A percentile compares a stretch with the other conserved stretches of the same genome.
phyloP scores from a whole-genome alignment of 2,888 invertebrate genomes.

The Polylopha cassiicola region DNA sequence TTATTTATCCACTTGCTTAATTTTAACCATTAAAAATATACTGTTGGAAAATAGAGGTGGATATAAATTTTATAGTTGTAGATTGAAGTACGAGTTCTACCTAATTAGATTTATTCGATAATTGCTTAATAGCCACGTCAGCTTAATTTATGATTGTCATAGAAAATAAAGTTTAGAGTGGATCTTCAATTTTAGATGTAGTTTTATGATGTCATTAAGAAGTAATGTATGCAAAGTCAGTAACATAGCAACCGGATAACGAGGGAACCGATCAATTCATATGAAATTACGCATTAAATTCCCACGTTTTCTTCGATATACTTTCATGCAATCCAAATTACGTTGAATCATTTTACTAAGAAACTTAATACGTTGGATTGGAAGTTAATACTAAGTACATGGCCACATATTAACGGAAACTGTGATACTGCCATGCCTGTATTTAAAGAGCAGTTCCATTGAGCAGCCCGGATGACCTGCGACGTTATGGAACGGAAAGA shows the following conservation, averaged over 20 bases:
- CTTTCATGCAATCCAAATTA: slow-evolving; percentile 45
- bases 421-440: not conserved
- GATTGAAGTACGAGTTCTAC: too few relatives aligned
- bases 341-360: slow-evolving; percentile 34
- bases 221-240: too few relatives aligned
- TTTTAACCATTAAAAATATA: too few relatives aligned
- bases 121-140: too few relatives aligned
- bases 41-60: too few relatives aligned
- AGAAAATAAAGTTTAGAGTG: too few relatives aligned
- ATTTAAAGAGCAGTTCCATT: slow-evolving; percentile 2
- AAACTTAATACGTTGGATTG: slow-evolving; percentile 35
- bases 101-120: too few relatives aligned
- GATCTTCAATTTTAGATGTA: too few relatives aligned
- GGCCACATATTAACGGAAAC: not conserved
- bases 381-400: not conserved
- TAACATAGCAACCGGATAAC: not conserved
- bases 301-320: slow-evolving; percentile 21
- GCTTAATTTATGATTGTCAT: too few relatives aligned
- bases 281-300: slow-evolving; percentile 12
- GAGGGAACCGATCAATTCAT: slow-evolving; percentile 2
- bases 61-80: too few relatives aligned
- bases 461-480: not conserved
- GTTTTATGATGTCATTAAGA: too few relatives aligned
- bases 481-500: slow-evolving; percentile 10
- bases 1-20: too few relatives aligned